phyloP scores from a whole-genome alignment of 2,113 vertebrate genomes.

The Phainopepla nitens region DNA sequence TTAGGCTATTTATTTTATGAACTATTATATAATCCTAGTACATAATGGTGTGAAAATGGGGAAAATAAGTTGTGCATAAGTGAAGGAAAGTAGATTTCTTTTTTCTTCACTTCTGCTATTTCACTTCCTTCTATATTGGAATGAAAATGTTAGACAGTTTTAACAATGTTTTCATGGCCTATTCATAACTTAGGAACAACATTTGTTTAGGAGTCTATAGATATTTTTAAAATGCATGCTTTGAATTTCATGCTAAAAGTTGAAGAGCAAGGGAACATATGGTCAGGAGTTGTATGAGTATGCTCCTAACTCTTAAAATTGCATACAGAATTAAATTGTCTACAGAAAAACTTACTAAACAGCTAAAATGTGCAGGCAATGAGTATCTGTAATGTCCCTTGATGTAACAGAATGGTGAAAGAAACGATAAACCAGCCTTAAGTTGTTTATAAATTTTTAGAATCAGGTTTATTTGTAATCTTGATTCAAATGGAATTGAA shows the following conservation, averaged over 20 bases:
- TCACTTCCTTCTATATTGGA: background rate
- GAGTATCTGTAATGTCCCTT: background rate
- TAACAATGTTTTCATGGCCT: conserved; percentile 14
- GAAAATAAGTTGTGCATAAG: background rate
- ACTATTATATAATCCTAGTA: background rate
- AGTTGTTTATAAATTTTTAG: conserved; percentile 35
- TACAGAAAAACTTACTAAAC: conserved; percentile 37
- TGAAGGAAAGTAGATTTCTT: background rate
- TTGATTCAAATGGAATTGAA: conserved; percentile 16
- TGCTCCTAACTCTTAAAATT: conserved; percentile 32
- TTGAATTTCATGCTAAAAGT: conserved; percentile 53
- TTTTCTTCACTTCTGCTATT: background rate
- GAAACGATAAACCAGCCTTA: background rate
- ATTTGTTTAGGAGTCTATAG: conserved; percentile 59
- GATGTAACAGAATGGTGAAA: conserved; percentile 23
- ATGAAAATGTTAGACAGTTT: conserved; percentile 23
- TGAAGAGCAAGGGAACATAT: conserved; percentile 59
- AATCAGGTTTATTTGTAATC: conserved; percentile 7
- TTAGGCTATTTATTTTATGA: too few species aligned
- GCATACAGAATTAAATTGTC: background rate
- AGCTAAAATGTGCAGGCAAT: conserved; percentile 30
- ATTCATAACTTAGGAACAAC: conserved; percentile 51
- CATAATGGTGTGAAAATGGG: background rate
- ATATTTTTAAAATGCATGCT: conserved; percentile 60
- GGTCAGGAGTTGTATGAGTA: conserved; percentile 38